Evolutionary conservation across 53 echinoderm and acorn worm species (phyloP), one percentile per base, ranked within the genome.

Genomic region (Apostichopus leukothele): DNA sequence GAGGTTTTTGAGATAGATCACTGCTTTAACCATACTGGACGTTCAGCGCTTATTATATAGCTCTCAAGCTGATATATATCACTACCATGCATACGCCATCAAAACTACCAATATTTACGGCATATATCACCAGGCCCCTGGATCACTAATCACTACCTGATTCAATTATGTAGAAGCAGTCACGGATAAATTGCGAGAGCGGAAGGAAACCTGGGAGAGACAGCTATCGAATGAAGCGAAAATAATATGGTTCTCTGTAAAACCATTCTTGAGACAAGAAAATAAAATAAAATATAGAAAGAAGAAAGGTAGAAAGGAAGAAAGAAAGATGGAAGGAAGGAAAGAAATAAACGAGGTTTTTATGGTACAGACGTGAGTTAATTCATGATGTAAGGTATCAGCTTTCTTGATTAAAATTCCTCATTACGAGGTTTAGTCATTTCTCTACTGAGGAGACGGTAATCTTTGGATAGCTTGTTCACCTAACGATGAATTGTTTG

Each of bases 151-250:
- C 59, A 81, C 81, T 55, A 54, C 55, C 81, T 59, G 60, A 81
- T 81, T 81, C 81, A 81, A 81, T 81, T 81, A 81, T 81, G 81
- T 59, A 81, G 81, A 81, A 54, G 27, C 77, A 77, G 77, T 77
- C 77, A 77, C 77, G 77, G 77, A 77, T 26, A 77, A n/a, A 50
- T 57, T 52, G 77, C 77, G 77, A 77, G 77, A 53, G 81, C 22
- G 55, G 80, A 22, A 14, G 57, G 23, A 59, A 81, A 53, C 80
- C 59, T 53, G 57, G 22, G 54, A 81, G 81, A 54, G 55, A 81
- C 13, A 71, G 81, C 60, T 81, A 81, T 81, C 81, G 19, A 59
- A 59, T 81, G 54, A 54, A 81, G 81, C 25, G 81, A 80, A 53
- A 80, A 80, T 81, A 77, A 77, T 57, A 57, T 57, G 57, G 8